Evolutionary conservation across 2,797 vertebrate species (phyloP).

Genomic region (Apogon talboti): DNA sequence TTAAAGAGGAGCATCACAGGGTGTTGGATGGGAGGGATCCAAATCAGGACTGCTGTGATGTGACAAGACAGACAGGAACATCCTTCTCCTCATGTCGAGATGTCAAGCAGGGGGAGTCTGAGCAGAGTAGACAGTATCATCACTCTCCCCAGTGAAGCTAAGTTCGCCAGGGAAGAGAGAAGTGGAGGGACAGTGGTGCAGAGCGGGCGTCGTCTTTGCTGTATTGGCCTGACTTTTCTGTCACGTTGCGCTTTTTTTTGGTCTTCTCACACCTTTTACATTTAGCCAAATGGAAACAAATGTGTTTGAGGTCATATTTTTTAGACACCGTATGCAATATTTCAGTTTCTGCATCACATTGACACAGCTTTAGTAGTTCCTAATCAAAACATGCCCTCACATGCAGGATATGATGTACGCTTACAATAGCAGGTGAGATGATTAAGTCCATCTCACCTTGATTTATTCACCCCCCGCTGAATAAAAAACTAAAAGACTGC

Average conservation of each 20-base stretch:
- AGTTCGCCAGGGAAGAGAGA: slow-evolving; percentile 60
- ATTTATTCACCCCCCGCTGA: neutral
- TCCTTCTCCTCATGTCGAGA: slow-evolving; percentile 78
- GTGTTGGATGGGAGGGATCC: slow-evolving; percentile 79
- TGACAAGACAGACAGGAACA: slow-evolving; percentile 85
- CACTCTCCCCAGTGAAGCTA: slow-evolving; percentile 70
- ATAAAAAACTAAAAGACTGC: slow-evolving; percentile 1
- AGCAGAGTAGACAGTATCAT: slow-evolving; percentile 80
- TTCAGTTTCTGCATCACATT: neutral
- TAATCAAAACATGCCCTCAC: neutral
- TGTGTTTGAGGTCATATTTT: neutral
- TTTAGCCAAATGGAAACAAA: neutral
- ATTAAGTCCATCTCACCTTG: neutral
- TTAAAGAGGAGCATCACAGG: slow-evolving; percentile 81
- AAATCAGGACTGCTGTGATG: slow-evolving; percentile 79
- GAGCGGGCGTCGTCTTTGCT: slow-evolving; percentile 34
- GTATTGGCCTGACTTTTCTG: slow-evolving; percentile 39
- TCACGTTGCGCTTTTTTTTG: slow-evolving; percentile 25
- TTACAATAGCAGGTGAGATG: neutral
- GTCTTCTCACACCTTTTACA: slow-evolving; percentile 8
- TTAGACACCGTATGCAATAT: neutral
- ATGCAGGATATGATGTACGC: neutral
- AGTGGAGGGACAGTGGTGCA: slow-evolving; percentile 65
- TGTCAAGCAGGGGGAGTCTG: slow-evolving; percentile 77
- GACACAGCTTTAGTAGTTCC: neutral